Base-by-base conservation (phyloP, 2,113 vertebrate genomes). In the Girardinichthys multiradiatus region DNA sequence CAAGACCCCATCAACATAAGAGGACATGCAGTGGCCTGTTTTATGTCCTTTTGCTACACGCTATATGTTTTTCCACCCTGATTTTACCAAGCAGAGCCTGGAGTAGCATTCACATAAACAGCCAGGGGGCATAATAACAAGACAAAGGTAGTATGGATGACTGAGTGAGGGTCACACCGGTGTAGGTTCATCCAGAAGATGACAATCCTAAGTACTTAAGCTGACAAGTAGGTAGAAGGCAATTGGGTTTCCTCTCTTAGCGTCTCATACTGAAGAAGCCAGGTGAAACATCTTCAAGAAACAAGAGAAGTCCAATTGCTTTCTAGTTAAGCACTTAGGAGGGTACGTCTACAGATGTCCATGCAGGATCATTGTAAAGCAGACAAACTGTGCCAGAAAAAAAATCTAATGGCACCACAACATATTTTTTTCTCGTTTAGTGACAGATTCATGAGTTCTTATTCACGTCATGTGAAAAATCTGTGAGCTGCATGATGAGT, bases 51-150 rank as follows among this genome's bases (percentile, higher is more conserved):
- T 63, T 15, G 68, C 81, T 37, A 58, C 45, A 37, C 74, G 81
- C 76, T 57, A 31, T 29, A 58, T 70, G 64, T 64, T 83, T 62
- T 78, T 76, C 68, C 68, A 79, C 54, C 57, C 71, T 70, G 13
- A 31, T 60, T 83, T 68, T 42, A 58, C 27, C 71, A 42, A 74
- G 77, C 77, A 69, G 24, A 45, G 73, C 68, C 72, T 84, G 75
- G 26, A 77, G 73, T 71, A 79, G 42, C 62, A 51, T 69, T 59
- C 71, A 80, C 73, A 80, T 79, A 84, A 81, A 82, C 76, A 76
- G 76, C 82, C 80, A 33, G 68, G 58, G 68, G 88, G 68, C 4
- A 68, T 69, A 68, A 59, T 86, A 71, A 72, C 27, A 76, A 37
- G 71, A 74, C 58, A 57, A 63, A 66, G 29, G 45, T 73, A 72